Evolutionary conservation across 2,113 vertebrate species (phyloP).

Genomic region (Anas platyrhynchos): DNA sequence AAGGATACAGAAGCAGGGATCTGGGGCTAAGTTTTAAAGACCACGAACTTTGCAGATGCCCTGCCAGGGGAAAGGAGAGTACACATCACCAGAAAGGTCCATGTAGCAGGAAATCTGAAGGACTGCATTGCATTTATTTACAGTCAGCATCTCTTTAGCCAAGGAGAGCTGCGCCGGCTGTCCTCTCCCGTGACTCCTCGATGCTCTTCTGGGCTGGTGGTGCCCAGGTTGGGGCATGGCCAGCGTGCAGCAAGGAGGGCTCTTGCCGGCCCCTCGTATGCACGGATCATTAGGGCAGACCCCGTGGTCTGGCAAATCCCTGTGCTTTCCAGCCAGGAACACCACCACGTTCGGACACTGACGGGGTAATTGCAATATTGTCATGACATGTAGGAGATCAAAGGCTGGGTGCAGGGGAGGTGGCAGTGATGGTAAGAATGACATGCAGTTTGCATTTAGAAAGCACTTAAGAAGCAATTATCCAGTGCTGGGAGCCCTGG

Average conservation of each 20-base stretch:
- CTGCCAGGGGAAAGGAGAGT: not conserved
- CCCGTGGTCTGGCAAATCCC: not conserved
- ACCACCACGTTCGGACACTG: not conserved
- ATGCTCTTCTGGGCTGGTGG: not conserved
- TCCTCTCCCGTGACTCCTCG: not conserved
- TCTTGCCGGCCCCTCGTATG: fast-evolving
- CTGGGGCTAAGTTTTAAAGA: not conserved
- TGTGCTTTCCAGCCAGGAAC: not conserved
- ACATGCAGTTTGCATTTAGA: conserved; percentile 67
- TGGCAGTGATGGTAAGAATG: conserved; percentile 36
- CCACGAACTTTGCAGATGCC: not conserved
- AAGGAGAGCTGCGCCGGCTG: fast-evolving
- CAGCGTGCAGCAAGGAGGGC: fast-evolving
- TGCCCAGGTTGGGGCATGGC: not conserved
- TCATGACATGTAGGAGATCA: conserved; percentile 60
- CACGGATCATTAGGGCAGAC: fast-evolving
- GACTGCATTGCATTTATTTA: not conserved
- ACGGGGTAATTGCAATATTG: conserved; percentile 67
- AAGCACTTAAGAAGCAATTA: conserved; percentile 72
- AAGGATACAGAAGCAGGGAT: not conserved
- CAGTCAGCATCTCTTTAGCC: not conserved
- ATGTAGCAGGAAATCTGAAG: fast-evolving
- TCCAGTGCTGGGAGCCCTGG: conserved; percentile 40
- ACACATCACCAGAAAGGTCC: not conserved
- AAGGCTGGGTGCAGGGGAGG: conserved; percentile 57